Conservation (phyloP, 2,888 invertebrate species). For the Dolichopus griseipennis region DNA sequence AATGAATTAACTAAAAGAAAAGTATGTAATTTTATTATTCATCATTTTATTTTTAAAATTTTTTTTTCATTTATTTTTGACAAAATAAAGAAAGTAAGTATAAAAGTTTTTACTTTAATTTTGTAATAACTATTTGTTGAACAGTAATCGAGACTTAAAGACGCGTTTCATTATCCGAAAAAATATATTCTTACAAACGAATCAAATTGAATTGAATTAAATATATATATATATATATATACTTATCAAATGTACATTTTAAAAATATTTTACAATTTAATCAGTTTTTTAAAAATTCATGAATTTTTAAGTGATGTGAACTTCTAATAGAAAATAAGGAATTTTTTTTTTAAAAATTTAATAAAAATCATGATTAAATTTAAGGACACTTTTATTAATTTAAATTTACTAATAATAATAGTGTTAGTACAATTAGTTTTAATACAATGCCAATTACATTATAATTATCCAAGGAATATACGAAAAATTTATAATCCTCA, state of each 20-base stretch:
- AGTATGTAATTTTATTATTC: neutral
- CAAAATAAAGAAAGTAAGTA: neutral
- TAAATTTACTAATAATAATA: neutral
- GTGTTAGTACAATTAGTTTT: neutral
- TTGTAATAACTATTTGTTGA: neutral
- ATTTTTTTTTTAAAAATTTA: neutral
- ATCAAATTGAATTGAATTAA: too few species aligned
- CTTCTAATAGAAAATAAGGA: too few species aligned
- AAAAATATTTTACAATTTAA: neutral
- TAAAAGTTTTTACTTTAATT: slow-evolving; percentile 1
- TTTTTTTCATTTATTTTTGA: neutral
- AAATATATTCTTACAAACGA: too few species aligned
- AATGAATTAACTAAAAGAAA: neutral
- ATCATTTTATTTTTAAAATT: neutral
- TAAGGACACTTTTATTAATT: neutral
- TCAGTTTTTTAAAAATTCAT: neutral
- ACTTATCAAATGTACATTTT: neutral
- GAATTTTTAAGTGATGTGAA: neutral
- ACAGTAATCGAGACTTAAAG: neutral
- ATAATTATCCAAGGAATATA: neutral
- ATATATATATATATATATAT: too few species aligned
- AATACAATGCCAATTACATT: neutral
- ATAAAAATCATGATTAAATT: neutral
- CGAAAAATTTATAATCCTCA: neutral
- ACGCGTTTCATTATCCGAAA: neutral